A percentile compares a stretch with the other conserved stretches of the same genome.
Conservation (phyloP, 2,113 vertebrate species). For the Acinonyx jubatus region DNA sequence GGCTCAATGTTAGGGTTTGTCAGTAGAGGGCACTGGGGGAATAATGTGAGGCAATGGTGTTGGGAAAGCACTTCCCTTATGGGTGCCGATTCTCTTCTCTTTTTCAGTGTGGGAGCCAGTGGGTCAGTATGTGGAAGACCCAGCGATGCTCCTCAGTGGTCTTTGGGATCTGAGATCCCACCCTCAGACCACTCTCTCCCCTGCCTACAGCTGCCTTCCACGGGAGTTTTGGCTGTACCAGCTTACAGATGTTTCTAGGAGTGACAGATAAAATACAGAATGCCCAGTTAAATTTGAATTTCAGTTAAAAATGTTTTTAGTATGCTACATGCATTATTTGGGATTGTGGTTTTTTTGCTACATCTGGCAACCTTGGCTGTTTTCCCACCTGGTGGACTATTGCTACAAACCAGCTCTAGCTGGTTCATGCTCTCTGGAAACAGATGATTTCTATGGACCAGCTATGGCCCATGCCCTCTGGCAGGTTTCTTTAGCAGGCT, state of each 20-base stretch:
- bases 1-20: background rate
- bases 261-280: background rate
- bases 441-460: background rate
- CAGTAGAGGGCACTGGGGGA: background rate
- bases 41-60: background rate
- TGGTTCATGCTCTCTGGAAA: background rate
- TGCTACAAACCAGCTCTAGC: background rate
- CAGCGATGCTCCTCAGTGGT: background rate
- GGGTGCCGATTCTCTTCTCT: background rate
- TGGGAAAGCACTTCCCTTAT: background rate
- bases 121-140: background rate
- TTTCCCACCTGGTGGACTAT: too few relatives aligned
- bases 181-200: background rate
- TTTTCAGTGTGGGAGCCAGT: background rate
- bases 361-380: background rate
- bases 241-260: background rate
- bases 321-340: background rate
- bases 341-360: background rate
- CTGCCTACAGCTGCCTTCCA: background rate
- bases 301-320: background rate
- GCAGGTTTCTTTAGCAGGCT: background rate
- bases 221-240: background rate
- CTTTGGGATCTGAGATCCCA: background rate
- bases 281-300: background rate
- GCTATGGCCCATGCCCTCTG: conserved; percentile 1